Base-by-base conservation (phyloP, 2,888 invertebrate species). In the Tachina lurida region DNA sequence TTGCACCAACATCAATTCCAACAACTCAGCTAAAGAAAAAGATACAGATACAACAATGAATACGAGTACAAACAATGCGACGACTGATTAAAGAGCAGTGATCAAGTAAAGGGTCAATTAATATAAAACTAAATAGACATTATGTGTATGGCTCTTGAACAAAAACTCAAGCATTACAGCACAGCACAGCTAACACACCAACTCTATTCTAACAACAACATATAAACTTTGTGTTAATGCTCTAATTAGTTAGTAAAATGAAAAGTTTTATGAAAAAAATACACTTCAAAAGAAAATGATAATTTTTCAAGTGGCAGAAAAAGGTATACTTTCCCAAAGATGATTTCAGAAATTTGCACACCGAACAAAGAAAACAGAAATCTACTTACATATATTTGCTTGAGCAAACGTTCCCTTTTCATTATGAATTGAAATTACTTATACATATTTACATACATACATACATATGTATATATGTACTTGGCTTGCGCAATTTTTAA, bases 51-150 rank as follows among this genome's bases (percentile, higher is more conserved):
- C 4, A 58, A 65, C 19, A 67, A 58, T 2, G 3, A 47, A 49
- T n/a, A 47, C 19, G 3, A 47, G 43, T n/a, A 47, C 19, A 39
- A 31, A 12, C 43, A 71, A 58, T 43, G 45, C 31, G 41, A 49
- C 70, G 75, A 63, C 74, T 82, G 82, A 85, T 85, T 82, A 74
- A 82, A 71, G 70, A 54, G 62, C 56, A 31, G 78, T 52, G 82
- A 79, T 86, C 85, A 71, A 75, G 85, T 79, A 67, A 83, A 86
- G 82, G 85, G 85, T 86, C 85, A 86, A 86, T 86, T 85, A 78
- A 85, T 68, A 67, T 49, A 77, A 76, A 76, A 80, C 65, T 17
- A 70, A 73, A 75, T 63, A 70, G 54, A 49, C 41, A 63, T 31
- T 68, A 41, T 70, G 10, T 60, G 17, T 63, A 39, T 60, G 52